Conservation (phyloP, 2,113 vertebrate genomes). For the Dasyurus viverrinus region DNA sequence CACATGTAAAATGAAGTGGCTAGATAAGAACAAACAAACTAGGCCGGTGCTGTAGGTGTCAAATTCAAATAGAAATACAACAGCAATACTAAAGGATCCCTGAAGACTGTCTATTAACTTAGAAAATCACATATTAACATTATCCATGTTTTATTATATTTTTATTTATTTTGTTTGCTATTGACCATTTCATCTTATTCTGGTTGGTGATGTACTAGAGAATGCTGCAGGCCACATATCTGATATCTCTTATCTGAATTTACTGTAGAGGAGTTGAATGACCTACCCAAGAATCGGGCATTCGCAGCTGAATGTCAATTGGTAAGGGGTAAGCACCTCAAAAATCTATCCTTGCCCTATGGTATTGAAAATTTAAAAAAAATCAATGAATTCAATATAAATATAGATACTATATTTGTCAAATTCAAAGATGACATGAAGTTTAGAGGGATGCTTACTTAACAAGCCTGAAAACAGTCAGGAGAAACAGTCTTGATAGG, state of each 20-base stretch:
- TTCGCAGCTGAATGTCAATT: not conserved
- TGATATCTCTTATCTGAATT: not conserved
- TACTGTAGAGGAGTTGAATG: not conserved
- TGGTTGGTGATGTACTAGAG: not conserved
- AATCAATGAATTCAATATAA: not conserved
- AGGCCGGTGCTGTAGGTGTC: not conserved
- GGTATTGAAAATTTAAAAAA: not conserved
- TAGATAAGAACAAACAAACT: not conserved
- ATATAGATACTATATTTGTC: not conserved
- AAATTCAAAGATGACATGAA: not conserved
- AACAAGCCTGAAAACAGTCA: not conserved
- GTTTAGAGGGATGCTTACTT: not conserved
- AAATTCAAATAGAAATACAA: not conserved
- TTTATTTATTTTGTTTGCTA: not conserved
- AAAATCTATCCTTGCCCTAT: not conserved
- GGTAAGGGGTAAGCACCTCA: not conserved
- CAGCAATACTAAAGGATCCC: not conserved
- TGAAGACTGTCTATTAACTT: not conserved
- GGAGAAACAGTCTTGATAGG: not conserved
- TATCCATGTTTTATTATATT: not conserved
- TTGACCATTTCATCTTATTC: not conserved
- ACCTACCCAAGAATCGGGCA: not conserved
- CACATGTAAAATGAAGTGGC: not conserved
- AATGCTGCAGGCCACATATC: not conserved
- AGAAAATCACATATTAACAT: not conserved